These are phyloP conservation scores for Apistogramma diplotaenia DNA, from an alignment of 2,113 vertebrate genomes.

Conservation along the genomic window DNA sequence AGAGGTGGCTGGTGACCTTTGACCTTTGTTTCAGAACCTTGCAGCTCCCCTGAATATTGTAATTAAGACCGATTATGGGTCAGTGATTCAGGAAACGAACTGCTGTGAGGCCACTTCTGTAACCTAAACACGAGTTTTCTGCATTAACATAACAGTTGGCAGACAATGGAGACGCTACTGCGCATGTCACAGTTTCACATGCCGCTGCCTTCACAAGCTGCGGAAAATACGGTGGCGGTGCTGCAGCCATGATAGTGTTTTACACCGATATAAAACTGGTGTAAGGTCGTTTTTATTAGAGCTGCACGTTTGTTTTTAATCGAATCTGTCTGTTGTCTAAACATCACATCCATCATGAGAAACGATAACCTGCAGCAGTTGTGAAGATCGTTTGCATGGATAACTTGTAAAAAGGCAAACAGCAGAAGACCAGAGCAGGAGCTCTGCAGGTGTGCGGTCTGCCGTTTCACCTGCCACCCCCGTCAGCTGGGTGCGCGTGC, in stretches of 20 bases:
- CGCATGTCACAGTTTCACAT: constrained; percentile 22
- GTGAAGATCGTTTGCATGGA: neutral
- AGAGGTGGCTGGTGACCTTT: too few species aligned
- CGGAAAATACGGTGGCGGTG: neutral
- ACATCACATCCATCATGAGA: neutral
- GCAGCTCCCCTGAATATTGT: neutral
- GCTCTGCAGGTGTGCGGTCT: too few species aligned
- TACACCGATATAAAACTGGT: neutral
- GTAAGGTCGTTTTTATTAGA: neutral
- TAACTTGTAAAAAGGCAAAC: too few species aligned
- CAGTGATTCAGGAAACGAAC: neutral
- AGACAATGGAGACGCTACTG: constrained; percentile 13
- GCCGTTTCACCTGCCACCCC: too few species aligned
- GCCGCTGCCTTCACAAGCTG: neutral
- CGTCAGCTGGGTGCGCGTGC: too few species aligned
- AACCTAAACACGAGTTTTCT: neutral
- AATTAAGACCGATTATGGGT: neutral
- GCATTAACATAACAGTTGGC: neutral
- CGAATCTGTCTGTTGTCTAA: neutral
- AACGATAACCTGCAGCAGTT: neutral
- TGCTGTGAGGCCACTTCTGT: neutral
- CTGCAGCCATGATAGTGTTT: neutral
- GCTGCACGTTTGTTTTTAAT: neutral
- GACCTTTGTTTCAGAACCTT: neutral
- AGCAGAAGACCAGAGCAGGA: too few species aligned